phyloP scores from a whole-genome alignment of 2,888 invertebrate species.

The Lycophotia porphyrea region DNA sequence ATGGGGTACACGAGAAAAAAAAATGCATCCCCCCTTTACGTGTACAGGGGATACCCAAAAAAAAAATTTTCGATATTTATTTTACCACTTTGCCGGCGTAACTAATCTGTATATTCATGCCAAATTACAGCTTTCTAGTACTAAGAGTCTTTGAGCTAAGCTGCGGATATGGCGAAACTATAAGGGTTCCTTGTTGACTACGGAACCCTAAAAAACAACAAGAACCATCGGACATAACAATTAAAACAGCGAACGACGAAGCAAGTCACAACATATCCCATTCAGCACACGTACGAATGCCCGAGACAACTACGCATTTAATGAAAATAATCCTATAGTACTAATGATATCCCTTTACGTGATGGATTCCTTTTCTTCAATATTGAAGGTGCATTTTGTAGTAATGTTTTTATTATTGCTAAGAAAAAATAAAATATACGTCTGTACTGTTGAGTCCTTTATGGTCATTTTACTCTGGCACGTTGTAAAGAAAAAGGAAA shows the following conservation, averaged over 20 bases:
- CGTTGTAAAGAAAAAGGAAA: background rate
- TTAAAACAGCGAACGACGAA: constrained; percentile 53
- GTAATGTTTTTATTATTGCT: constrained; percentile 19
- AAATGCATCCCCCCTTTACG: too few relatives aligned
- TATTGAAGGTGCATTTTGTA: constrained; percentile 43
- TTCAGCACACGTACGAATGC: constrained; percentile 76
- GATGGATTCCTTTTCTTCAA: constrained; percentile 70
- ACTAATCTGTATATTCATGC: too few relatives aligned
- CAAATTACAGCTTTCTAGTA: too few relatives aligned
- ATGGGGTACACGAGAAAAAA: too few relatives aligned
- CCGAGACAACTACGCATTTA: constrained; percentile 79
- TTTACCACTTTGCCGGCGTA: too few relatives aligned
- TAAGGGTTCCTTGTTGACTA: too few relatives aligned
- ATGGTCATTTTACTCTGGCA: background rate
- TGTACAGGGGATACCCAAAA: too few relatives aligned
- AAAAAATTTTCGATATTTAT: too few relatives aligned
- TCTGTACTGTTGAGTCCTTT: background rate
- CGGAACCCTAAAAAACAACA: constrained; percentile 21
- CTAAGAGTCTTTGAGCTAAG: too few relatives aligned
- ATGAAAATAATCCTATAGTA: constrained; percentile 83
- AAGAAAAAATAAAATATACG: background rate
- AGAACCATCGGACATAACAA: constrained; percentile 50
- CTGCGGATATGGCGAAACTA: too few relatives aligned
- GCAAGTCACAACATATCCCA: constrained; percentile 63
- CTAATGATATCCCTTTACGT: constrained; percentile 79